These are phyloP conservation scores for Micrasema longulum DNA, from an alignment of 1,140 invertebrate species.

Conservation along the genomic window DNA sequence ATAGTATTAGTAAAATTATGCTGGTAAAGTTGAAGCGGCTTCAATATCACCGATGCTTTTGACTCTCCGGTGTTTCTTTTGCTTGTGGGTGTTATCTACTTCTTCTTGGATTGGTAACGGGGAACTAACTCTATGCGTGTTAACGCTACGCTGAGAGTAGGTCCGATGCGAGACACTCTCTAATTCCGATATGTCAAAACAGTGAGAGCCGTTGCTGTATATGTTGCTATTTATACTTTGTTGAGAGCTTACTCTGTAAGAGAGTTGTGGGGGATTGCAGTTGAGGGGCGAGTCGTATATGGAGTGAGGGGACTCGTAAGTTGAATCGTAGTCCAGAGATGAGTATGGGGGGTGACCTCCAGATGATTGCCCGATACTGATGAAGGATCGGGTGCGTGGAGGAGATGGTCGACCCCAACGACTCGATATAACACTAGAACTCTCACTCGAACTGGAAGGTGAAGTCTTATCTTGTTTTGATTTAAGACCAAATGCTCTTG, in stretches of 20 bases:
- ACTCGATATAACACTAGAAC: slow-evolving; percentile 65
- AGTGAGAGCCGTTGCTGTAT: slow-evolving; percentile 61
- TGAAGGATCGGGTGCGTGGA: slow-evolving; percentile 63
- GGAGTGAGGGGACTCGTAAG: slow-evolving; percentile 50
- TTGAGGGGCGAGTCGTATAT: slow-evolving; percentile 50
- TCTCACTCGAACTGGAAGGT: slow-evolving; percentile 71
- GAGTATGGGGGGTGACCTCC: slow-evolving; percentile 49
- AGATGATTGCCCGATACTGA: slow-evolving; percentile 65
- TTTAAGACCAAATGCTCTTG: slow-evolving; percentile 77
- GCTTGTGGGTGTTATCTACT: slow-evolving; percentile 61
- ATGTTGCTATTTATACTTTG: slow-evolving; percentile 54
- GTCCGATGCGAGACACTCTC: slow-evolving; percentile 47
- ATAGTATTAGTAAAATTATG: slow-evolving; percentile 21
- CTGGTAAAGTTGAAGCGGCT: slow-evolving; percentile 57
- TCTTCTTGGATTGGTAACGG: slow-evolving; percentile 63
- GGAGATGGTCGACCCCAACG: slow-evolving; percentile 58
- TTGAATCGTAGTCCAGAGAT: slow-evolving; percentile 47
- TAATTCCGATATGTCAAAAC: slow-evolving; percentile 50
- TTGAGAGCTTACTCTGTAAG: slow-evolving; percentile 52
- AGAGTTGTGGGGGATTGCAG: slow-evolving; percentile 44
- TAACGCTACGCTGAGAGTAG: slow-evolving; percentile 60
- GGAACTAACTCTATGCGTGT: slow-evolving; percentile 66
- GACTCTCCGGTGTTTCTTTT: slow-evolving; percentile 73
- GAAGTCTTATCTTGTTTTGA: slow-evolving; percentile 72
- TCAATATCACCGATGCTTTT: slow-evolving; percentile 82